Conservation (phyloP, 2,113 vertebrate genomes). For the Dunckerocampus dactyliophorus region DNA sequence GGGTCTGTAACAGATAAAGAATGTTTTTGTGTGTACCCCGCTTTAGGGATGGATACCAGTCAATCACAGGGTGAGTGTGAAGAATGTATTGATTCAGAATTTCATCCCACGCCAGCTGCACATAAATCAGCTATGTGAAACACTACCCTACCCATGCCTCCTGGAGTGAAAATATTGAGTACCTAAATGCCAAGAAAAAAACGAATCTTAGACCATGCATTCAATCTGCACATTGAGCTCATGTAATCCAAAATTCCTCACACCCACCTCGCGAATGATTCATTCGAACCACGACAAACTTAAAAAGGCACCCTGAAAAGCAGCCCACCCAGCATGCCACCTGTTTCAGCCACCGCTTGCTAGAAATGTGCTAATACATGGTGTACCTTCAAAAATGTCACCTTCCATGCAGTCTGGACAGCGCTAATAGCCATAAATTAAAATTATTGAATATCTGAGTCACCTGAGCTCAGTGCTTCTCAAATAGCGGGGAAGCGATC, state of each 20-base stretch:
- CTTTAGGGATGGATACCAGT: neutral
- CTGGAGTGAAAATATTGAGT: neutral
- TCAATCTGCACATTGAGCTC: neutral
- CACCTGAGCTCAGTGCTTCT: too few species aligned
- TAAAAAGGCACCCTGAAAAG: neutral
- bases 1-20: too few species aligned
- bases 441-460: neutral
- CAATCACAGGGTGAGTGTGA: neutral
- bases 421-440: neutral
- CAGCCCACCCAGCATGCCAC: slow-evolving; percentile 6
- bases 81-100: neutral
- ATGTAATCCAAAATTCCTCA: neutral
- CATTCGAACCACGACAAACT: neutral
- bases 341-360: neutral
- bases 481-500: too few species aligned
- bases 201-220: neutral
- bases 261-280: neutral
- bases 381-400: neutral
- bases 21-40: too few species aligned
- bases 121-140: neutral
- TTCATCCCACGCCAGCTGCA: neutral
- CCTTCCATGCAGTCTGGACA: neutral
- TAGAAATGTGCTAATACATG: neutral
- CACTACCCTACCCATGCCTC: neutral
- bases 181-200: neutral